Percentiles rank a stretch among this genome's conserved stretches.
Evolutionary conservation across 2,113 vertebrate species (phyloP).

Genomic region (Prionailurus viverrinus): DNA sequence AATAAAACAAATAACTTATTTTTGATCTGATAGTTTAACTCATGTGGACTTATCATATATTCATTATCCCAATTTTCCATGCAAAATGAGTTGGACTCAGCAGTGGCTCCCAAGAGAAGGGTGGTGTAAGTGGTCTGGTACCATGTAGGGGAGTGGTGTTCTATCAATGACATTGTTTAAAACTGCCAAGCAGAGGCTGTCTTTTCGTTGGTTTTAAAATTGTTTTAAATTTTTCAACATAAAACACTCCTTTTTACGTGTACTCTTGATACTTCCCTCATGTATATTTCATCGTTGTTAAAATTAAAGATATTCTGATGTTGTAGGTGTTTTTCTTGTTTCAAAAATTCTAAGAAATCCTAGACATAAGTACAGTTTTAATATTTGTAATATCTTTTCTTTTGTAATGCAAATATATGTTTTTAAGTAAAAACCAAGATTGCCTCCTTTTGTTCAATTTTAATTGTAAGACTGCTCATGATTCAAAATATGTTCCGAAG

Average conservation of each 20-base stretch:
- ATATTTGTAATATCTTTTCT: background rate
- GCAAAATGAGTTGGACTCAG: background rate
- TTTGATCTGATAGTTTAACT: conserved; percentile 9
- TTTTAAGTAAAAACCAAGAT: background rate
- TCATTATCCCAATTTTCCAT: background rate
- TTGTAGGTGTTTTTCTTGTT: background rate
- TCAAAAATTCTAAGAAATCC: background rate
- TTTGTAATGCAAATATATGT: background rate
- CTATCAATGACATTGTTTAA: background rate
- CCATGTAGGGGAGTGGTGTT: background rate
- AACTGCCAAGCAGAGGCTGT: background rate
- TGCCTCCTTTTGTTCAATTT: background rate
- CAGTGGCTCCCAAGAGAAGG: background rate
- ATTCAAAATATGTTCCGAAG: background rate
- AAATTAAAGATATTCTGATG: background rate
- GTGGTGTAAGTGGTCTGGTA: background rate
- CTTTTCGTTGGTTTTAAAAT: background rate
- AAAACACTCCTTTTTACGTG: background rate
- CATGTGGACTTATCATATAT: background rate
- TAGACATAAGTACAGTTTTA: background rate
- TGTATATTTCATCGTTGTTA: background rate
- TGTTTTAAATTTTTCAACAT: background rate
- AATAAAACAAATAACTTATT: conserved; percentile 16
- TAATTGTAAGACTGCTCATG: background rate
- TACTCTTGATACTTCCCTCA: background rate